Evolutionary conservation across 64 coral and sea anemone species (phyloP).

Genomic region (Montipora cactus): DNA sequence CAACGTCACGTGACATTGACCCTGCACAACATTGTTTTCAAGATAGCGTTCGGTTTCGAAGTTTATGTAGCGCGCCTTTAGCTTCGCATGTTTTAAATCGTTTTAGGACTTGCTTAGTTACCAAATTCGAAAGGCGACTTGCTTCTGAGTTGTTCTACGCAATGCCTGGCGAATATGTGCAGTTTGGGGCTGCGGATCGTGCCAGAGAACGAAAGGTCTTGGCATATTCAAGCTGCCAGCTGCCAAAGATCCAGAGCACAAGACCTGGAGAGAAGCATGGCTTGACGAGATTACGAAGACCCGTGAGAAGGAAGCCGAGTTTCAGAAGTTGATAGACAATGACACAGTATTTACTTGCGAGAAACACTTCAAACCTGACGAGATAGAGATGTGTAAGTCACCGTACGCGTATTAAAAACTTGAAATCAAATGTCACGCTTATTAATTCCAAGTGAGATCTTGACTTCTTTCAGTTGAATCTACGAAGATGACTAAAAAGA

Average conservation of each 20-base stretch:
- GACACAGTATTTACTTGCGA: conserved; percentile 51
- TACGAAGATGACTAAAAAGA: conserved; percentile 23
- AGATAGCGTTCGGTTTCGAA: conserved; percentile 8
- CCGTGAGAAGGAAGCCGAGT: conserved; percentile 11
- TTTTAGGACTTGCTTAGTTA: neutral
- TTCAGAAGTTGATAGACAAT: conserved; percentile 15
- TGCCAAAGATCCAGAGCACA: neutral
- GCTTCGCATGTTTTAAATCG: conserved; percentile 18
- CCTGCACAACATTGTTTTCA: neutral
- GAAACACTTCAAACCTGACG: conserved; percentile 46
- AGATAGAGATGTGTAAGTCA: conserved; percentile 47
- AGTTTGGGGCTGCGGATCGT: conserved; percentile 43
- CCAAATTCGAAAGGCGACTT: neutral
- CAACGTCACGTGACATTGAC: no score
- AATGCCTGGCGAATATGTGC: conserved; percentile 19
- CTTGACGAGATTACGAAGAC: conserved; percentile 33
- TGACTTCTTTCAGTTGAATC: conserved; percentile 7
- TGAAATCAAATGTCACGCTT: neutral
- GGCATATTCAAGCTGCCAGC: conserved; percentile 46
- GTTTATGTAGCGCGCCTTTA: neutral
- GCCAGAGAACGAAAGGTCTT: conserved; percentile 44
- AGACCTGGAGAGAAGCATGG: conserved; percentile 34
- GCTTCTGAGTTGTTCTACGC: neutral
- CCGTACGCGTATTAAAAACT: neutral
- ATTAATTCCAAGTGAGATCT: conserved; percentile 11